phyloP scores from a whole-genome alignment of 2,113 vertebrate genomes.

The Lagopus leucura region DNA sequence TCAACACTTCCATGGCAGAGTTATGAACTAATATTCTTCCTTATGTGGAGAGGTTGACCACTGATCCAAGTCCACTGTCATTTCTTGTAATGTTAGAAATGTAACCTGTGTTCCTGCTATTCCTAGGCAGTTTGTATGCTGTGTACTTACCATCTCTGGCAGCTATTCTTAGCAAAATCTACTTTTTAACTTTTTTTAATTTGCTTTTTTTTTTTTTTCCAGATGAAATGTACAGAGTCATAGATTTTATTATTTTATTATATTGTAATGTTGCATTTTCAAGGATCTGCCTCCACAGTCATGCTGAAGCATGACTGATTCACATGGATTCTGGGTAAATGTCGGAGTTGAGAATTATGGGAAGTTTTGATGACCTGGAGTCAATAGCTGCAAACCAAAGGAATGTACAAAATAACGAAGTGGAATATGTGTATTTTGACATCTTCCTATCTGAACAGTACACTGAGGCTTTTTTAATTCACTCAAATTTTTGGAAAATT shows the following conservation, averaged over 20 bases:
- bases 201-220: not conserved
- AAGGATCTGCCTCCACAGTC: not conserved
- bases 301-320: not conserved
- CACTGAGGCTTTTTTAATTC: not conserved
- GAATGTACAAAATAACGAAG: not conserved
- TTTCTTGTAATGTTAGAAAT: not conserved
- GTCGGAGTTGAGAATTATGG: not conserved
- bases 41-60: not conserved
- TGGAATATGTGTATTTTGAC: conserved; percentile 5
- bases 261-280: not conserved
- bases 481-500: not conserved
- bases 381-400: not conserved
- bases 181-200: not conserved
- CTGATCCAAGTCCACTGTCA: not conserved
- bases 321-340: not conserved
- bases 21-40: not conserved
- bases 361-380: conserved; percentile 17
- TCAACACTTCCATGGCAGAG: not conserved
- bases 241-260: not conserved
- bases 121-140: not conserved
- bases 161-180: not conserved
- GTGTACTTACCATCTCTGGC: not conserved
- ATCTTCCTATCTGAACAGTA: not conserved
- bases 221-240: not conserved
- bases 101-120: not conserved